Evolutionary conservation across 2,888 invertebrate species (phyloP), one percentile per base, ranked within the genome.

Genomic region (Ormyrus pomaceus): DNA sequence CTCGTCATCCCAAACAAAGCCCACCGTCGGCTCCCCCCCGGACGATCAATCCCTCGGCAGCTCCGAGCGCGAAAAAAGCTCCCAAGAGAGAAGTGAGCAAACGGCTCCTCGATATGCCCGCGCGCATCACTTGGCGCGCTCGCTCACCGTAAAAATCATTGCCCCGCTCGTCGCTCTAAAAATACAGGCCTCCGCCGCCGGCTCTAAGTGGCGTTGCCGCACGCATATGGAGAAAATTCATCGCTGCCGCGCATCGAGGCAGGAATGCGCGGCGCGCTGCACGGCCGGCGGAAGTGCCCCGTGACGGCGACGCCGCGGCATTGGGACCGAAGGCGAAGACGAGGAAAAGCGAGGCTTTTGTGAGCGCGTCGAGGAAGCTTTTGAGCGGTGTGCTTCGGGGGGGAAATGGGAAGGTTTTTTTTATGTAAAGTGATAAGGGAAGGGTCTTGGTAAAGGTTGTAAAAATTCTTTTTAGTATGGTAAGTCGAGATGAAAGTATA

Each of bases 21-120:
- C 48, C 9, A 66, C 34, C 13, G 46, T 11, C 56, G 34, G 2
- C 53, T 9, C 50, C 13, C 59, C 59, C 61, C 2, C 19, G 19
- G 48, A 75, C 68, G 62, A 62, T 51, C 55, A 34, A 69, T 69
- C 76, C 11, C 34, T 69, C 69, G 8, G 45, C 4, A n/a, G 10
- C 9, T 0, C 6, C 19, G 9, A 19, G 1, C 4, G 1, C 4
- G 13, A 48, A 59, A 5, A 19, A 59, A 50, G 10, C 50, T 0
- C 55, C 34, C 0, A 6, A 68, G 9, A 68, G n/a, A 7, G 34
- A 68, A 19, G n/a, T 3, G 45, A 68, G 34, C 34, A 55, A 68
- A 55, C 7, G 45, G 45, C 55, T 45, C 51, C 13, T 51, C 11
- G 45, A 19, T 64, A 19, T 64, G 45, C 62, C 55, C 46, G 13